Evolutionary conservation across 1,140 invertebrate genomes (phyloP).

Genomic region (Drosophila arizonae): DNA sequence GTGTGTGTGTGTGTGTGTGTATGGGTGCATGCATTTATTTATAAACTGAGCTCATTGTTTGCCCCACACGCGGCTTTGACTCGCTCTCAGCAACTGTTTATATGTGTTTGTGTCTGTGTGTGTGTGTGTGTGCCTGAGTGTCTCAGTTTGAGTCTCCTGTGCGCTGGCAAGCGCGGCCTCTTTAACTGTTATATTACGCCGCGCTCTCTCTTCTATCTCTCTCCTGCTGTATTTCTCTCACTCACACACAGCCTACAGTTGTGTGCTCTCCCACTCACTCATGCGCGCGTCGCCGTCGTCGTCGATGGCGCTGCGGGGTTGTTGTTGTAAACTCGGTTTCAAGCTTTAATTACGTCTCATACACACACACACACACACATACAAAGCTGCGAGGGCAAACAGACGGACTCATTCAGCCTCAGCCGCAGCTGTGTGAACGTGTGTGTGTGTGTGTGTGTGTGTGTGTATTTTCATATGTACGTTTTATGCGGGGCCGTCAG

Average conservation of each 20-base stretch:
- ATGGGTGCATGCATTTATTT: conserved; percentile 62
- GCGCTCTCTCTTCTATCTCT: neutral
- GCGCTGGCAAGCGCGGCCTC: conserved; percentile 22
- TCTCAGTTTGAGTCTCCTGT: conserved; percentile 37
- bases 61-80: conserved; percentile 51
- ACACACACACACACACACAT: conserved; percentile 21
- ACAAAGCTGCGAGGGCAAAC: conserved; percentile 47
- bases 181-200: conserved; percentile 9
- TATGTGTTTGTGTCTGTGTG: too few relatives aligned
- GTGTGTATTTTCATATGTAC: conserved; percentile 1
- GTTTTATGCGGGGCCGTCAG: conserved; percentile 45
- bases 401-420: conserved; percentile 67
- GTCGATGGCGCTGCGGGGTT: conserved; percentile 49
- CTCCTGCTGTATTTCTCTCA: conserved; percentile 1
- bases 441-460: conserved; percentile 6
- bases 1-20: conserved; percentile 31
- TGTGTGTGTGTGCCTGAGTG: conserved; percentile 19
- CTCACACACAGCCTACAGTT: conserved; percentile 21
- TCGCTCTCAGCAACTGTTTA: conserved; percentile 17
- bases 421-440: conserved; percentile 53
- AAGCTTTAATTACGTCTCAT: conserved; percentile 79
- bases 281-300: conserved; percentile 36
- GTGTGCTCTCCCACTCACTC: conserved; percentile 48
- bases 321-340: conserved; percentile 81
- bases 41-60: conserved; percentile 75